These are phyloP conservation scores for Didymodactylos carnosus DNA, from an alignment of 2,888 invertebrate species.

Conservation along the genomic window DNA sequence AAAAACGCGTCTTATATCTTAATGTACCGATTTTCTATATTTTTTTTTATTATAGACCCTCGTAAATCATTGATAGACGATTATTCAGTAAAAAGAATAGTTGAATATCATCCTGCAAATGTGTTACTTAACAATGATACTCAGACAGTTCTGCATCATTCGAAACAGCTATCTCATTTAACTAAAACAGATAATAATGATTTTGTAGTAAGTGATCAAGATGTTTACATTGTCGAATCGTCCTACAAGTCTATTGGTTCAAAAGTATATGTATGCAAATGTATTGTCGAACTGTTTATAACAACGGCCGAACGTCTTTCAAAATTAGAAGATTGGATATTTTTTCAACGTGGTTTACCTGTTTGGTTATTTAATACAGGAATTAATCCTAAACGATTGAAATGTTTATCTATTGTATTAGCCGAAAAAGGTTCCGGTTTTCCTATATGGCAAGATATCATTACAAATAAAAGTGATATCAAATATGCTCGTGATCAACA, in stretches of 20 bases:
- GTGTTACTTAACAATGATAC: slow-evolving; percentile 1
- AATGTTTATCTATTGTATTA: neutral
- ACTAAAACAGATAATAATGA: too few species aligned
- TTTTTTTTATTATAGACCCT: neutral
- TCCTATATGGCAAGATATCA: slow-evolving; percentile 2
- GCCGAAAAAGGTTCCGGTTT: slow-evolving; percentile 13
- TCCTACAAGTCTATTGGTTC: slow-evolving; percentile 11
- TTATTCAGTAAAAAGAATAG: too few species aligned
- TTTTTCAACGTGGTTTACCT: slow-evolving; percentile 1
- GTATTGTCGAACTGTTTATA: neutral
- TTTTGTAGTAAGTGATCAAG: too few species aligned
- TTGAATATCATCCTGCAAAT: neutral
- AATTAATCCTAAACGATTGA: slow-evolving; percentile 5
- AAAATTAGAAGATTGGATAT: slow-evolving; percentile 9
- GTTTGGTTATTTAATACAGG: slow-evolving; percentile 12
- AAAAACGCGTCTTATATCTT: too few species aligned
- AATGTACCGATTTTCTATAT: too few species aligned
- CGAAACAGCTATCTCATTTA: too few species aligned
- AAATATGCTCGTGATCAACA: neutral
- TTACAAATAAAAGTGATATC: neutral
- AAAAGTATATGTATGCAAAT: neutral
- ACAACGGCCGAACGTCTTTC: slow-evolving; percentile 4
- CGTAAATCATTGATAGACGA: neutral
- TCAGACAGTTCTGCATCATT: too few species aligned
- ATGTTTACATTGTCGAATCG: too few species aligned